Evolutionary conservation across 2,888 invertebrate species (phyloP).

Genomic region (Agrilus biguttatus): DNA sequence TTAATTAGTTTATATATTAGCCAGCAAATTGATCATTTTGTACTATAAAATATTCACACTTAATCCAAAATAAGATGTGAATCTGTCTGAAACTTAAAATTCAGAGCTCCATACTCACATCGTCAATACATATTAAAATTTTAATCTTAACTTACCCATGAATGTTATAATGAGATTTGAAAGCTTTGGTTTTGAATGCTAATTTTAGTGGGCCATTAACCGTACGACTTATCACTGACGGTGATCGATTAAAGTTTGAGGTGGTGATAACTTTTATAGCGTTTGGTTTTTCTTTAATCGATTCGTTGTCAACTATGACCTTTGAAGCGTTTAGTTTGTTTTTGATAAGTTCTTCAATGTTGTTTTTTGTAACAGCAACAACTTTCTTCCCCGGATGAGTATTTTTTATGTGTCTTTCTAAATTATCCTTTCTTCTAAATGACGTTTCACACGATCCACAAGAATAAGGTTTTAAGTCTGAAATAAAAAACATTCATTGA

Average conservation of each 20-base stretch:
- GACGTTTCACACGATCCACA: slow-evolving; percentile 56
- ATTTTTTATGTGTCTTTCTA: slow-evolving; percentile 60
- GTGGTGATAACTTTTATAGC: slow-evolving; percentile 30
- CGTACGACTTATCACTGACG: slow-evolving; percentile 19
- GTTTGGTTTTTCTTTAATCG: slow-evolving; percentile 26
- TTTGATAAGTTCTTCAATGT: slow-evolving; percentile 10
- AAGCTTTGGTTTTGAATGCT: slow-evolving; percentile 30
- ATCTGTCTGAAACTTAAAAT: too few relatives aligned
- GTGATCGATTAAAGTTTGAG: slow-evolving; percentile 9
- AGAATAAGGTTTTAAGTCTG: slow-evolving; percentile 53
- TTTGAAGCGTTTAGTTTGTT: not conserved
- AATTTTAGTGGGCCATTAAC: slow-evolving; percentile 37
- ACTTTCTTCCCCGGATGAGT: slow-evolving; percentile 45
- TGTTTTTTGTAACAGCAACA: slow-evolving; percentile 18
- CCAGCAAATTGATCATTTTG: too few relatives aligned
- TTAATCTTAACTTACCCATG: slow-evolving; percentile 18
- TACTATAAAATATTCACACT: too few relatives aligned
- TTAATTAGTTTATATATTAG: too few relatives aligned
- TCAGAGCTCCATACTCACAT: too few relatives aligned
- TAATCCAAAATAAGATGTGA: too few relatives aligned
- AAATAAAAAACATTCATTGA: slow-evolving; percentile 13
- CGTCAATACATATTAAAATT: not conserved
- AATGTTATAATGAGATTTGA: slow-evolving; percentile 31
- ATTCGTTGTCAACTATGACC: slow-evolving; percentile 4
- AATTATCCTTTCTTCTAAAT: slow-evolving; percentile 64